Evolutionary conservation across 2,888 invertebrate genomes (phyloP).

Genomic region (Labia minor): DNA sequence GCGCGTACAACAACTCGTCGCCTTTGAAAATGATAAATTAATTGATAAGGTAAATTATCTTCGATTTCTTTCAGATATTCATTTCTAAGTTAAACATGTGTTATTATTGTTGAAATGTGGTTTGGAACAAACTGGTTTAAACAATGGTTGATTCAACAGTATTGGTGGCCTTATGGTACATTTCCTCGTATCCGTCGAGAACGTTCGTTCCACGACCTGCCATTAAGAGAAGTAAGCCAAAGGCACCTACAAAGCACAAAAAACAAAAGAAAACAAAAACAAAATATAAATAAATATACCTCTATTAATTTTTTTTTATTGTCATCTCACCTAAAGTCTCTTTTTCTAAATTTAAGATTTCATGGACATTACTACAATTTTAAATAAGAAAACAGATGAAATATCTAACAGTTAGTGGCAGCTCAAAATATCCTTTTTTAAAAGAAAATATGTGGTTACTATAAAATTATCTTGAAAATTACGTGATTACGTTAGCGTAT

Average conservation of each 20-base stretch:
- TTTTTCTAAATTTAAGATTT: too few relatives aligned
- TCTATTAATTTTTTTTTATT: neutral
- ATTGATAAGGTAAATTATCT: conserved; percentile 79
- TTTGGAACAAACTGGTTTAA: too few relatives aligned
- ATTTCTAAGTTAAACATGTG: conserved; percentile 15
- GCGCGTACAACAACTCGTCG: conserved; percentile 71
- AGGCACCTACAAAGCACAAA: too few relatives aligned
- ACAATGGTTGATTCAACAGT: conserved; percentile 47
- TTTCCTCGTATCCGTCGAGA: conserved; percentile 65
- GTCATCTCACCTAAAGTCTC: neutral
- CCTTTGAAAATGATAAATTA: conserved; percentile 69
- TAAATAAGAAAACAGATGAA: too few relatives aligned
- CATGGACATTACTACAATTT: too few relatives aligned
- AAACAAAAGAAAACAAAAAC: too few relatives aligned
- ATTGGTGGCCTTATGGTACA: conserved; percentile 45
- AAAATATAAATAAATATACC: neutral
- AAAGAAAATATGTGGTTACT: too few relatives aligned
- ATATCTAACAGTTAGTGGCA: too few relatives aligned
- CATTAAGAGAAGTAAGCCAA: conserved; percentile 61
- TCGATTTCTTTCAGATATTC: too few relatives aligned
- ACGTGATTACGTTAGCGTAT: too few relatives aligned
- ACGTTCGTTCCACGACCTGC: conserved; percentile 67
- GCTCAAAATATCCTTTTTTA: too few relatives aligned
- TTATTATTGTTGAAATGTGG: conserved; percentile 18
- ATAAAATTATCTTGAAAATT: too few relatives aligned